Evolutionary conservation across 2,888 invertebrate genomes (phyloP), one percentile per base, ranked within the genome.

Genomic region (Hirtodrosophila histrioides): DNA sequence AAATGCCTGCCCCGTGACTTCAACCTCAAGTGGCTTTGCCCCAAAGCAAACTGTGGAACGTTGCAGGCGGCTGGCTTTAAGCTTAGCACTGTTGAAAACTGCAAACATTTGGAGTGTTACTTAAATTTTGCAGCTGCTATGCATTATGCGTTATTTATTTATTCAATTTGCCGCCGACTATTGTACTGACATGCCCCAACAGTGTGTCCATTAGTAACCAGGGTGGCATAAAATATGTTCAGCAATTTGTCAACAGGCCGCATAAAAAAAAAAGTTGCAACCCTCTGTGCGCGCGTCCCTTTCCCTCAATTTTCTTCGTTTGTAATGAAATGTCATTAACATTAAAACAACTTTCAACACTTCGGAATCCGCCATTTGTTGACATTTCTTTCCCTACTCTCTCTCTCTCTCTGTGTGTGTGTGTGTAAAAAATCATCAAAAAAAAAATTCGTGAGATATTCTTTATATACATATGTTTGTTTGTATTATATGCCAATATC

Each of bases 271-370:
- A 58, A 67, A 49, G 45, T 49, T 50, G 39, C 49, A 24, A 10
- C 1, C 27, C 27, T 4, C 23, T 2, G 8, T 5, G 6, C 29
- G 8, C 40, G 24, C 35, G 3, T 3, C 3, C 7, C 29, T 5
- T 31, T 7, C 39, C 9, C 41, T 35, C 37, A 36, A 57, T 76
- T 53, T 53, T 64, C 56, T 33, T 36, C 35, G 58, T 63, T 64
- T 66, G 66, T 84, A 80, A 83, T 80, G 84, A 83, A 80, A 84
- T 80, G 80, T 77, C 80, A 80, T 80, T 80, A 84, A 72, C 81
- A 78, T 80, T 80, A 81, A 80, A 75, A 84, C 72, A 77, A 84
- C 75, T 80, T 85, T 84, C 82, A 81, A 84, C 81, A 80, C 85
- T 74, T 62, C 61, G 68, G 29, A 27, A 7, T 43, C 44, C 44